Evolutionary conservation across 1,140 invertebrate species (phyloP).

Genomic region (Drosophila lowei): DNA sequence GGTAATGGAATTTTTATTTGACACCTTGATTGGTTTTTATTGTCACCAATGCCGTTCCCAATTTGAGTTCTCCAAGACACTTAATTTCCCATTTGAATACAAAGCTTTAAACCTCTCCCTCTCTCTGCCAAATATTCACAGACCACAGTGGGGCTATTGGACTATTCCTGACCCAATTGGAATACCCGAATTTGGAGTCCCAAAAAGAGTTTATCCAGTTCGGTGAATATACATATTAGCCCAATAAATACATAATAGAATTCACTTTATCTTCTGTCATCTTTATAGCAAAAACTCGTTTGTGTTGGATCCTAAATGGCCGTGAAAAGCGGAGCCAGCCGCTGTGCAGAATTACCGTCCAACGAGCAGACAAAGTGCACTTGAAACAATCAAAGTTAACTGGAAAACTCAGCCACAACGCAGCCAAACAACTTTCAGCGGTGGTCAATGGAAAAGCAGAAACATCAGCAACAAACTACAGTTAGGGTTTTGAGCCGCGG

Average conservation of each 20-base stretch:
- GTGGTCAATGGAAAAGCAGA: conserved; percentile 19
- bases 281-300: conserved; percentile 52
- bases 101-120: background rate
- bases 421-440: conserved; percentile 63
- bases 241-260: conserved; percentile 16
- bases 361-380: conserved; percentile 46
- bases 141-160: background rate
- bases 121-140: conserved; percentile 1
- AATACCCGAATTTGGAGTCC: background rate
- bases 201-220: background rate
- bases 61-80: conserved; percentile 2
- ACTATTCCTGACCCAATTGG: conserved; percentile 10
- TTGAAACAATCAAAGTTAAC: conserved; percentile 64
- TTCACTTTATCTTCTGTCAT: conserved; percentile 6
- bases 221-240: conserved; percentile 2
- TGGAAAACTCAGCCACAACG: conserved; percentile 71
- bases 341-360: conserved; percentile 32
- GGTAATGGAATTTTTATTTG: conserved; percentile 42
- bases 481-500: conserved; percentile 49
- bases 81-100: too few relatives aligned
- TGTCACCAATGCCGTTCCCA: conserved; percentile 29
- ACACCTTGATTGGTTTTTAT: conserved; percentile 44
- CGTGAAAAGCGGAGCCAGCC: conserved; percentile 33
- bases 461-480: conserved; percentile 49
- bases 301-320: conserved; percentile 35